Evolutionary conservation across 2,797 vertebrate genomes (phyloP).

Genomic region (Falco cherrug): DNA sequence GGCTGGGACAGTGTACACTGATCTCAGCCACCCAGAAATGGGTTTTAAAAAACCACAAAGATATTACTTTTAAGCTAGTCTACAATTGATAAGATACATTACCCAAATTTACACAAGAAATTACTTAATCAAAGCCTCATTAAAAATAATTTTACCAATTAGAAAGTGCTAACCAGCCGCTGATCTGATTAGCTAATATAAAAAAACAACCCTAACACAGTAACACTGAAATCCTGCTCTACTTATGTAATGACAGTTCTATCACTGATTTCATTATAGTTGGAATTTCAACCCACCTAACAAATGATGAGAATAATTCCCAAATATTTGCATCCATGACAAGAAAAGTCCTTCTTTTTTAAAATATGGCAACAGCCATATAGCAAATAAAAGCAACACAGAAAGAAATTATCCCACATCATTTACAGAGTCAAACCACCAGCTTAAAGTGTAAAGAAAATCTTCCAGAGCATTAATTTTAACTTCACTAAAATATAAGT

Average conservation of each 20-base stretch:
- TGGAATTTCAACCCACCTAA: not conserved
- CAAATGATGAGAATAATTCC: not conserved
- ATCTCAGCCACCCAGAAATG: not conserved
- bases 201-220: not conserved
- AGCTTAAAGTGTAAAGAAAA: not conserved
- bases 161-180: not conserved
- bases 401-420: not conserved
- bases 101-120: not conserved
- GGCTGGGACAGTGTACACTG: not conserved
- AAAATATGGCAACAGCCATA: not conserved
- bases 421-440: not conserved
- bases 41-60: not conserved
- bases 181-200: not conserved
- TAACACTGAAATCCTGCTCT: not conserved
- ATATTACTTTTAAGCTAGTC: not conserved
- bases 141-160: not conserved
- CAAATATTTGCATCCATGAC: not conserved
- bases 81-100: not conserved
- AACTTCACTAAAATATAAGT: not conserved
- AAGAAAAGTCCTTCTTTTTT: not conserved
- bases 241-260: not conserved
- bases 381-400: not conserved
- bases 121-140: slow-evolving; percentile 11
- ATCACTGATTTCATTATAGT: not conserved
- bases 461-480: not conserved